Evolutionary conservation across 2,888 invertebrate genomes (phyloP).

Genomic region (Eupithecia tripunctaria): DNA sequence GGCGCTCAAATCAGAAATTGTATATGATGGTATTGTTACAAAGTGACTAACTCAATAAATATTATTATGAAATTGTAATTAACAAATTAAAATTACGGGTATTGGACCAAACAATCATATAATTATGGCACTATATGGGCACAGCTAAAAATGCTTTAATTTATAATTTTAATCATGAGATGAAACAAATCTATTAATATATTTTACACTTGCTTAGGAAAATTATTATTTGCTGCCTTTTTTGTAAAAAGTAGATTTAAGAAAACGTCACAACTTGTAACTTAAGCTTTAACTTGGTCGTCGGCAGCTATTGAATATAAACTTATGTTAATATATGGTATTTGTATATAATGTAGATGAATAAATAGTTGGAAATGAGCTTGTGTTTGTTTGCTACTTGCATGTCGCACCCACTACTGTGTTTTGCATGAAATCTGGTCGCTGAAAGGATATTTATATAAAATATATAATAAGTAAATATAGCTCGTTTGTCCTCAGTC

Average conservation of each 20-base stretch:
- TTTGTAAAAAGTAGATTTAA: constrained; percentile 24
- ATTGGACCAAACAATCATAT: constrained; percentile 33
- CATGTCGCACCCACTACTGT: constrained; percentile 58
- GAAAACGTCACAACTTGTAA: constrained; percentile 48
- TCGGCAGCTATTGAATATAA: constrained; percentile 41
- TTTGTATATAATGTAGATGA: constrained; percentile 50
- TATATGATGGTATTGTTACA: not conserved
- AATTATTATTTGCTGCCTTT: constrained; percentile 14
- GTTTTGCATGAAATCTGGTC: constrained; percentile 47
- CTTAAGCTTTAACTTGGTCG: constrained; percentile 56
- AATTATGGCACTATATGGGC: not conserved
- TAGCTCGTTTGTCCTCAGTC: too few species aligned
- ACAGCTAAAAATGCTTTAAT: constrained; percentile 10
- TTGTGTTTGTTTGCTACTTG: constrained; percentile 71
- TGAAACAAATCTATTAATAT: not conserved
- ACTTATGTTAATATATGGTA: constrained; percentile 32
- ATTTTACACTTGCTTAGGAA: constrained; percentile 9
- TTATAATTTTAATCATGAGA: not conserved
- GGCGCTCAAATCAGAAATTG: not conserved
- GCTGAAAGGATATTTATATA: not conserved
- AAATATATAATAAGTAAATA: not conserved
- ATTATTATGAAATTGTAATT: constrained; percentile 20
- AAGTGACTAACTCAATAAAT: constrained; percentile 21
- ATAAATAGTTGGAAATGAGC: constrained; percentile 66
- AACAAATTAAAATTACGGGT: constrained; percentile 32